Base-by-base conservation (phyloP, 1,140 invertebrate genomes). In the Drosophila murphyi region DNA sequence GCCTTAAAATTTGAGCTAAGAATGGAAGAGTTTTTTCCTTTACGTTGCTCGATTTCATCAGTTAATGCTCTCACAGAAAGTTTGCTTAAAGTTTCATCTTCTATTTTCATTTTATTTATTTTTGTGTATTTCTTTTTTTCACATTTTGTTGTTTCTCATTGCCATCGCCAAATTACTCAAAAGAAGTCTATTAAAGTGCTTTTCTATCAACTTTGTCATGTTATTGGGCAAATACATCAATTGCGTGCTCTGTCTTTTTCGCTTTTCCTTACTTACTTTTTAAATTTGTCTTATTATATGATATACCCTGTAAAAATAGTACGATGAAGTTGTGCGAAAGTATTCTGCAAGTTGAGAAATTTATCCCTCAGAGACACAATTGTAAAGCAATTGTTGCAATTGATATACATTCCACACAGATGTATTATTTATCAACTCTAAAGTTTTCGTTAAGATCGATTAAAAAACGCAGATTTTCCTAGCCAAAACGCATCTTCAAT, bases 161-260 rank as follows among this genome's bases (percentile, higher is more conserved):
- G 6, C 20, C 20, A 20, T 20, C 39, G 57, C 32, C 12, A 60
- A 60, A 60, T 60, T 60, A 60, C 57, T 34, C 31, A 35, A 60
- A 60, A 34, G 56, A 60, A 48, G 43, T 59, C 41, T 47, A 60
- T 60, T 60, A 60, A 48, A 60, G 34, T 60, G 57, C 48, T 60
- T 60, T 60, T 45, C 57, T 32, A 60, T 60, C 57, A 60, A 60
- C 56, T 60, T 60, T 60, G 57, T 60, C 57, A 60, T 60, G 57
- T 60, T 60, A 60, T 60, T 60, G 57, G 31, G 28, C 47, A 37
- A 60, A 60, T 60, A 60, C 47, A 60, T 60, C 55, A 57, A 41
- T 34, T 12, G 7, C 29, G 3, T 31, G 12, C 8, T 31, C 28
- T 3, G 12, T 34, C 10, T 20, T 32, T 31, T 59, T 41, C 3